Base-by-base conservation (phyloP, 2,888 invertebrate species). In the Trichopoda pennipes region DNA sequence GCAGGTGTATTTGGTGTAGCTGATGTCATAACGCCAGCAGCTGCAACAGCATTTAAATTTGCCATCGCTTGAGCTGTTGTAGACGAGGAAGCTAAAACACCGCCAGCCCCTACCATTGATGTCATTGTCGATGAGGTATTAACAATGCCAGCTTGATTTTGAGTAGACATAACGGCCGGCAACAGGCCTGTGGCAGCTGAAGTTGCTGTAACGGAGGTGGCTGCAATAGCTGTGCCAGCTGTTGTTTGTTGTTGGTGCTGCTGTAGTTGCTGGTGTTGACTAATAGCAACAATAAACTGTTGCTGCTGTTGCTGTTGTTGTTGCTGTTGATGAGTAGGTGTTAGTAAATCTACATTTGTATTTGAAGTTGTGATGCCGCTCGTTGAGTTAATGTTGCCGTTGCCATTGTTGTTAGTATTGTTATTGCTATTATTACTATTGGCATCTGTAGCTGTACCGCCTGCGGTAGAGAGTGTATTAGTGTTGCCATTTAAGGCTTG, bases 1-100 rank as follows among this genome's bases (percentile, higher is more conserved):
- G 89, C 92, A 56, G 91, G 91, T 68, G 92, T 91, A 86, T 92
- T 90, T 87, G 92, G 92, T 77, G 89, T 88, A 19, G 89, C 85
- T 32, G 90, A 87, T 28, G 90, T 88, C 85, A 90, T 89, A 23
- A 88, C 89, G 80, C 90, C 89, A 80, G 86, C 89, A 55, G 86
- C 86, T 42, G 86, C 86, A 7, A 87, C 88, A 16, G 89, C 90
- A 86, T 89, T 90, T 72, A 90, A 87, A 81, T 89, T 88, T 70
- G 90, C 90, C 79, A 90, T 87, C 69, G 90, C 90, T 85, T 90
- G 90, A 51, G 91, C 88, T 80, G 90, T 88, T 83, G 88, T 90
- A 51, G 88, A 86, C 17, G 86, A 84, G 17, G 86, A 86, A 81
- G 86, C 85, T 32, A 86, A 80, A 16, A 81, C 84, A 70, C 86